phyloP scores from a whole-genome alignment of 2,888 invertebrate species.

The Ptychoptera contaminata region DNA sequence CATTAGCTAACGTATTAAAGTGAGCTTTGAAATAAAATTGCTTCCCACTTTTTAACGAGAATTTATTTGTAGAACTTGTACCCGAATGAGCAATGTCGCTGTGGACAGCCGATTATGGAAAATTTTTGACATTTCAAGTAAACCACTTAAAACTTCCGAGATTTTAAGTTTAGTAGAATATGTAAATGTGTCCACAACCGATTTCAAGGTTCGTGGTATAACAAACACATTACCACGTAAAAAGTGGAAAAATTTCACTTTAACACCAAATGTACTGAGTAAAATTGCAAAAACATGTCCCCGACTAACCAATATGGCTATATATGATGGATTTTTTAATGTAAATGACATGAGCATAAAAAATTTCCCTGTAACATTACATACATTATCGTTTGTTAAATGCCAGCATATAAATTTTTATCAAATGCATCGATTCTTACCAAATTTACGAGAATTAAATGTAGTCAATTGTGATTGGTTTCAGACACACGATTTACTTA shows the following conservation, averaged over 20 bases:
- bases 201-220: constrained; percentile 24
- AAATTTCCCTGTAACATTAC: constrained; percentile 46
- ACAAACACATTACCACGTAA: constrained; percentile 15
- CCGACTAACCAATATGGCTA: constrained; percentile 19
- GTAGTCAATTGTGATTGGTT: constrained; percentile 61
- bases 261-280: constrained; percentile 19
- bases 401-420: constrained; percentile 2
- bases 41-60: not conserved
- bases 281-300: constrained; percentile 19
- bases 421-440: constrained; percentile 5
- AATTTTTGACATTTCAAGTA: constrained; percentile 21
- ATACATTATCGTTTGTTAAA: constrained; percentile 36
- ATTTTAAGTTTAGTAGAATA: constrained; percentile 19
- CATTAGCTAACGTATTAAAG: constrained; percentile 23
- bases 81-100: constrained; percentile 21
- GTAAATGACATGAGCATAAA: constrained; percentile 33
- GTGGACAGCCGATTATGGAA: constrained; percentile 27
- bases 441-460: constrained; percentile 41
- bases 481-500: constrained; percentile 52
- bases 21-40: constrained; percentile 11
- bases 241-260: constrained; percentile 13
- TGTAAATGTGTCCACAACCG: constrained; percentile 21
- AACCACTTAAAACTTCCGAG: constrained; percentile 19
- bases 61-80: constrained; percentile 20
- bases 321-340: constrained; percentile 26